A percentile compares a stretch with the other conserved stretches of the same genome.
Conservation (phyloP, 2,888 invertebrate genomes). For the Drosophila austrosaltans region DNA sequence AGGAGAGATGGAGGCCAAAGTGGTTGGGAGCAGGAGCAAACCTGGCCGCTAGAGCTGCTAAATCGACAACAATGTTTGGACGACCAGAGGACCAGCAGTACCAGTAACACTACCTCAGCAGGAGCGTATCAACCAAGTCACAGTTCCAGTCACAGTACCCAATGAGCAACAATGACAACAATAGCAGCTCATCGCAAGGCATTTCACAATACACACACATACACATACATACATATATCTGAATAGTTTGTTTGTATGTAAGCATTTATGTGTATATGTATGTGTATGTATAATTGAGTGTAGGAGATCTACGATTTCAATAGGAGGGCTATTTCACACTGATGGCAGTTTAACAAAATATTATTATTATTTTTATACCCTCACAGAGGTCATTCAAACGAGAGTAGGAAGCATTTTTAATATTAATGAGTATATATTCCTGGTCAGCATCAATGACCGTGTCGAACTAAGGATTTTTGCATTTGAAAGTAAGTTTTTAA, state of each 20-base stretch:
- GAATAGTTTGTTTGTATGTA: neutral
- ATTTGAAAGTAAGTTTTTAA: too few relatives aligned
- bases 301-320: neutral
- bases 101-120: conserved; percentile 23
- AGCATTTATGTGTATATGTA: neutral
- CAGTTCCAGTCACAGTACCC: conserved; percentile 21
- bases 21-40: conserved; percentile 21
- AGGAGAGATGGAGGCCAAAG: conserved; percentile 35
- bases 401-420: too few relatives aligned
- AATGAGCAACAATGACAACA: conserved; percentile 63
- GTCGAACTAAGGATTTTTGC: too few relatives aligned
- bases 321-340: neutral
- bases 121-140: conserved; percentile 15
- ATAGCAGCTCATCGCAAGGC: conserved; percentile 40
- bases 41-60: conserved; percentile 33
- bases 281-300: neutral
- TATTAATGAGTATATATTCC: too few relatives aligned
- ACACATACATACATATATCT: neutral
- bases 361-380: neutral
- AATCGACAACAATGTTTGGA: conserved; percentile 31
- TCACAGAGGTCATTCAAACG: too few relatives aligned
- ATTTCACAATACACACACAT: conserved; percentile 13
- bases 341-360: neutral
- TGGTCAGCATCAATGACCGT: too few relatives aligned
- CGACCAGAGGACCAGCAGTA: conserved; percentile 19